These are phyloP conservation scores for Microcebus tavaratra DNA, from an alignment of 2,113 vertebrate species.

Conservation along the genomic window DNA sequence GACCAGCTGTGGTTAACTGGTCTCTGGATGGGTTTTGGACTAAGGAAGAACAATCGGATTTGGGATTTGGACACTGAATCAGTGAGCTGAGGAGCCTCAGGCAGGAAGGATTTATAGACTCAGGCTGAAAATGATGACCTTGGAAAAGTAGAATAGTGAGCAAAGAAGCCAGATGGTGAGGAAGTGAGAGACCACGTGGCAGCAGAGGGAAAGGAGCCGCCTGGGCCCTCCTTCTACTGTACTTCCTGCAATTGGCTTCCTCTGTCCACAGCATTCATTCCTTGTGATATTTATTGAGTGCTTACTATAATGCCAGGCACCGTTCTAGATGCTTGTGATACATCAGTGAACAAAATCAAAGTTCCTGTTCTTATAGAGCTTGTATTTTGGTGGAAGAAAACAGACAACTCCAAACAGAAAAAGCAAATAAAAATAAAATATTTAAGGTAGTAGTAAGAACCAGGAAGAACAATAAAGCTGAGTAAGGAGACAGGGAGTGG, in stretches of 20 bases:
- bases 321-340: not conserved
- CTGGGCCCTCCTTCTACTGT: not conserved
- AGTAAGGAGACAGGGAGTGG: not conserved
- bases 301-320: not conserved
- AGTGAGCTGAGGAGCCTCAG: not conserved
- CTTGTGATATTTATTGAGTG: not conserved
- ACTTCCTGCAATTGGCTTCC: not conserved
- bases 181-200: not conserved
- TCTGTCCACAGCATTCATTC: not conserved
- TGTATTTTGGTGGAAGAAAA: slow-evolving; percentile 3
- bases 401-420: not conserved
- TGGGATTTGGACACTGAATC: not conserved
- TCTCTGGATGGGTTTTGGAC: not conserved
- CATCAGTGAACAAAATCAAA: not conserved
- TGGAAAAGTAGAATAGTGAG: not conserved
- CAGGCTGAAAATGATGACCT: not conserved
- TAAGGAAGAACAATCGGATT: not conserved
- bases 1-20: not conserved
- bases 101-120: not conserved
- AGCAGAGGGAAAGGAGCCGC: not conserved
- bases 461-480: not conserved
- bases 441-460: not conserved
- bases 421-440: not conserved
- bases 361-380: not conserved
- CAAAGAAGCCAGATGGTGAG: not conserved